phyloP scores from a whole-genome alignment of 2,113 vertebrate species.

The Vireo altiloquus region DNA sequence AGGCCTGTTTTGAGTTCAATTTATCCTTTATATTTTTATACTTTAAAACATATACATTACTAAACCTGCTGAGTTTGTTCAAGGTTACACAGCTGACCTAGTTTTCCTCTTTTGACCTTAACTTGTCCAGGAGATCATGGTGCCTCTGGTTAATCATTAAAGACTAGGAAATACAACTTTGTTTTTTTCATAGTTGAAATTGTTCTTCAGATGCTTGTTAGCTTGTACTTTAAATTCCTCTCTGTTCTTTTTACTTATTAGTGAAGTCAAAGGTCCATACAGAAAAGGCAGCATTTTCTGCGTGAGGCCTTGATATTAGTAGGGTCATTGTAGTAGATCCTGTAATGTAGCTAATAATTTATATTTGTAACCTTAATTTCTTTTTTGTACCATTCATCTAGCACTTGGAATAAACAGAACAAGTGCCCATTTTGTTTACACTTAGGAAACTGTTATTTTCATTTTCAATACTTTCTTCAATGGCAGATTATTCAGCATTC shows the following conservation, averaged over 20 bases:
- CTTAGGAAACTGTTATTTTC: neutral
- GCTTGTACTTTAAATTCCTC: neutral
- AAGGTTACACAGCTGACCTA: neutral
- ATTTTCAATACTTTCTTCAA: neutral
- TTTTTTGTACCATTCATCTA: neutral
- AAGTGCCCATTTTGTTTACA: neutral
- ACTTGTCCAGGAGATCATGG: neutral
- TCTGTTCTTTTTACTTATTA: neutral
- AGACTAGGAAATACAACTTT: neutral
- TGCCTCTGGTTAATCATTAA: slow-evolving; percentile 27
- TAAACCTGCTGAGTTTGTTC: neutral
- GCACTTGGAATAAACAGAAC: neutral
- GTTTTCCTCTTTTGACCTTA: neutral
- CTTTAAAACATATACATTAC: neutral
- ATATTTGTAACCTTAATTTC: neutral
- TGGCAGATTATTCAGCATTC: neutral
- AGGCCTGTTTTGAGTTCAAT: neutral
- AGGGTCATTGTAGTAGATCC: neutral
- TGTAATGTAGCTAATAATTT: neutral
- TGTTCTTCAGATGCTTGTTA: neutral
- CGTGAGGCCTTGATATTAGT: neutral
- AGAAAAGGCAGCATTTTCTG: neutral
- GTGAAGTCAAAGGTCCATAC: neutral
- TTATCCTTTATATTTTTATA: neutral
- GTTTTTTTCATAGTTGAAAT: neutral